phyloP scores from a whole-genome alignment of 2,888 invertebrate species.

The Omphaloscelis lunosa region DNA sequence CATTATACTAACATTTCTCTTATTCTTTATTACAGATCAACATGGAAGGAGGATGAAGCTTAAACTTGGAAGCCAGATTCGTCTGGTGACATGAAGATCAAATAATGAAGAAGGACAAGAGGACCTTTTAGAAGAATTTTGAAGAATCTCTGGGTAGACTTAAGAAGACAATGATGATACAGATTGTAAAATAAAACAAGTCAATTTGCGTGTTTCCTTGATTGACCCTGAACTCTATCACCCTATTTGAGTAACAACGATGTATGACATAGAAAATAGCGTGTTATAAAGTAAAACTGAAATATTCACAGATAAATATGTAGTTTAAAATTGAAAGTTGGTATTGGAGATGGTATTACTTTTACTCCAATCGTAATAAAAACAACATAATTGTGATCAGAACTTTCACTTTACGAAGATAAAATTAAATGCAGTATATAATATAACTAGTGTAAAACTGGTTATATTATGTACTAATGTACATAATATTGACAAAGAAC shows the following conservation, averaged over 20 bases:
- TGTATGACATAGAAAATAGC: background rate
- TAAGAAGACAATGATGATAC: slow-evolving; percentile 32
- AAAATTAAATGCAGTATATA: background rate
- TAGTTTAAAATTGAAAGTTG: slow-evolving; percentile 19
- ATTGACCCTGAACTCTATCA: slow-evolving; percentile 64
- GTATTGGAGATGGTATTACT: slow-evolving; percentile 10
- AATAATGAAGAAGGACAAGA: background rate
- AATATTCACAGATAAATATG: background rate
- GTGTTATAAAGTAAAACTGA: background rate
- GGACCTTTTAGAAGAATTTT: background rate
- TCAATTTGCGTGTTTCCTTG: slow-evolving; percentile 81
- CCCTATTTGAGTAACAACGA: background rate
- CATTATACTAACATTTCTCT: background rate
- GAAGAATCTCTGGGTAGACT: background rate
- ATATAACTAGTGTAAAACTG: slow-evolving; percentile 8
- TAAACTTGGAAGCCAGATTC: background rate
- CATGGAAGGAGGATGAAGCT: slow-evolving; percentile 61
- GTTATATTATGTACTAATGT: no score
- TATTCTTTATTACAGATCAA: slow-evolving; percentile 55
- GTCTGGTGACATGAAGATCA: slow-evolving; percentile 39
- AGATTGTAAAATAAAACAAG: slow-evolving; percentile 81
- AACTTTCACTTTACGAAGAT: slow-evolving; percentile 41
- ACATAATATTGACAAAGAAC: slow-evolving; percentile 5
- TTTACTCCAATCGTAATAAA: slow-evolving; percentile 50
- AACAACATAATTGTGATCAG: slow-evolving; percentile 31